These are phyloP conservation scores for Aphodius sticticus DNA, from an alignment of 2,888 invertebrate genomes.

Conservation along the genomic window DNA sequence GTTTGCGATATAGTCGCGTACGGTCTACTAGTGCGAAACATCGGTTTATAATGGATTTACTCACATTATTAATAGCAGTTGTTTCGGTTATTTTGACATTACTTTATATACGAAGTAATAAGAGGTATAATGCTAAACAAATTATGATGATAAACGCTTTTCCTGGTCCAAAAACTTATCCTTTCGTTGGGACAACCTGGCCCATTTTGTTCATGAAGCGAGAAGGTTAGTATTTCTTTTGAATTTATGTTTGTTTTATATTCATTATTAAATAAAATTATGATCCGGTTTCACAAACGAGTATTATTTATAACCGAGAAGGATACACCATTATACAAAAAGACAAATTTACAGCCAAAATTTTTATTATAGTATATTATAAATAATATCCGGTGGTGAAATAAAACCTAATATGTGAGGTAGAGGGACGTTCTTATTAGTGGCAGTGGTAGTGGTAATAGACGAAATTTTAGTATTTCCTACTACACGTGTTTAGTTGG, in stretches of 20 bases:
- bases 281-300: too few relatives aligned
- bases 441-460: too few relatives aligned
- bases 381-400: too few relatives aligned
- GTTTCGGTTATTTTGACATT: background rate
- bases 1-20: too few relatives aligned
- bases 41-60: background rate
- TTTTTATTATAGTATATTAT: too few relatives aligned
- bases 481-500: too few relatives aligned
- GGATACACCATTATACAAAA: too few relatives aligned
- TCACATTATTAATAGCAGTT: background rate
- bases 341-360: too few relatives aligned
- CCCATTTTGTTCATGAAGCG: slow-evolving; percentile 16
- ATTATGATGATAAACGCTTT: slow-evolving; percentile 30
- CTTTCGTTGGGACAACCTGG: slow-evolving; percentile 35
- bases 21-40: background rate
- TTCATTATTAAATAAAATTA: too few relatives aligned
- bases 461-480: too few relatives aligned
- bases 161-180: slow-evolving; percentile 39
- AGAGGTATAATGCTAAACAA: slow-evolving; percentile 8
- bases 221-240: slow-evolving; percentile 5
- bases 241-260: background rate
- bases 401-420: too few relatives aligned
- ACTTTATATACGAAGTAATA: background rate
- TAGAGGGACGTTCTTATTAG: too few relatives aligned
- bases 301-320: background rate